phyloP scores from a whole-genome alignment of 2,797 vertebrate genomes.

The Sarcoramphus papa region DNA sequence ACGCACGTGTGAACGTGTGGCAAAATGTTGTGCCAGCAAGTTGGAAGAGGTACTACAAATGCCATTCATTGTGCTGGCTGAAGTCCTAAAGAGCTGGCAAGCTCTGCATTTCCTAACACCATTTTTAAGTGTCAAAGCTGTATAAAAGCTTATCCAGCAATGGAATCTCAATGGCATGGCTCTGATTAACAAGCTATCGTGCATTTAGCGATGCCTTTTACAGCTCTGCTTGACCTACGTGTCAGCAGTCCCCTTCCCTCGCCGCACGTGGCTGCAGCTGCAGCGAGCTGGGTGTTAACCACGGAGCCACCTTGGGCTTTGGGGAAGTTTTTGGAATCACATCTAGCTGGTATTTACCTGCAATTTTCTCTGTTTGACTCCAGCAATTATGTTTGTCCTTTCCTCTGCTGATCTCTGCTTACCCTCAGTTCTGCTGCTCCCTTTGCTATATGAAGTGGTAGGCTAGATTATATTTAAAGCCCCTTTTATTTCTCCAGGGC shows the following conservation, averaged over 20 bases:
- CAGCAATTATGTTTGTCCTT: conserved; percentile 52
- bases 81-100: conserved; percentile 13
- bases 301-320: rapidly evolving
- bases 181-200: background rate
- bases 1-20: rapidly evolving
- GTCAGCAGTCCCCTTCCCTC: background rate
- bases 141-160: background rate
- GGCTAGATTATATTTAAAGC: conserved; percentile 40
- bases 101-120: conserved; percentile 25
- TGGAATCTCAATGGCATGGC: background rate
- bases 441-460: background rate
- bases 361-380: conserved; percentile 46
- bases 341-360: conserved; percentile 18
- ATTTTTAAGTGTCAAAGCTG: conserved; percentile 9
- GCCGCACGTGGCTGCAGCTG: rapidly evolving
- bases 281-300: background rate
- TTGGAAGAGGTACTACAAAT: background rate
- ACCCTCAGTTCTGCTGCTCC: background rate
- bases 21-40: background rate
- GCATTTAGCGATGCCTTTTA: background rate
- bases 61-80: conserved; percentile 23
- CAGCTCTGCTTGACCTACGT: background rate
- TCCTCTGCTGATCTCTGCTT: background rate
- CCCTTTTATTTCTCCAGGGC: conserved; percentile 56
- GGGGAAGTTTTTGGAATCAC: background rate